Percentiles rank a stretch among this genome's conserved stretches.
phyloP scores from a whole-genome alignment of 2,113 vertebrate genomes.

The Bostrychus sinensis region DNA sequence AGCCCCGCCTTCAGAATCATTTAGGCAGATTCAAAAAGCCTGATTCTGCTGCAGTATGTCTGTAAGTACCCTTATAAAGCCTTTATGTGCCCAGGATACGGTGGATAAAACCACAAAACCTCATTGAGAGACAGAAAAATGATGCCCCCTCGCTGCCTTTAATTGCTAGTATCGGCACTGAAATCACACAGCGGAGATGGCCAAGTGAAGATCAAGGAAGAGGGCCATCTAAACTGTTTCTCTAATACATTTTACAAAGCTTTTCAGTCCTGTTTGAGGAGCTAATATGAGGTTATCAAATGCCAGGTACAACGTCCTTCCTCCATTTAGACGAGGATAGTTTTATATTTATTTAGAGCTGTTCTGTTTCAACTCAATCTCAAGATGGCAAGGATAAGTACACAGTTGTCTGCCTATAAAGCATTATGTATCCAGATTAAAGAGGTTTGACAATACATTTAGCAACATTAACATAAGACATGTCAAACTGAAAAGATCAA shows the following conservation, averaged over 20 bases:
- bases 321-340: slow-evolving; percentile 40
- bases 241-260: slow-evolving; percentile 69
- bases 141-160: slow-evolving; percentile 53
- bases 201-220: slow-evolving; percentile 66
- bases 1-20: slow-evolving; percentile 81
- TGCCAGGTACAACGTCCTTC: slow-evolving; percentile 42
- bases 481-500: too few species aligned
- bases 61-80: slow-evolving; percentile 81
- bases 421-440: slow-evolving; percentile 3
- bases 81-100: slow-evolving; percentile 73
- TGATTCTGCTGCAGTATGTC: slow-evolving; percentile 76
- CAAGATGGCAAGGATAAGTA: slow-evolving; percentile 13
- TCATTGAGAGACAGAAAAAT: slow-evolving; percentile 67
- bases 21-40: slow-evolving; percentile 83
- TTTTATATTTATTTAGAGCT: slow-evolving; percentile 18
- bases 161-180: slow-evolving; percentile 57
- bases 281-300: slow-evolving; percentile 56
- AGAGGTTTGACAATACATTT: neutral
- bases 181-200: slow-evolving; percentile 58
- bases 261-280: slow-evolving; percentile 56
- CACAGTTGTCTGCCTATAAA: neutral
- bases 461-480: neutral
- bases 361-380: slow-evolving; percentile 44
- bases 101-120: slow-evolving; percentile 70
- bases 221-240: slow-evolving; percentile 54